phyloP scores from a whole-genome alignment of 2,888 invertebrate genomes.

The Flexamia atlantica region DNA sequence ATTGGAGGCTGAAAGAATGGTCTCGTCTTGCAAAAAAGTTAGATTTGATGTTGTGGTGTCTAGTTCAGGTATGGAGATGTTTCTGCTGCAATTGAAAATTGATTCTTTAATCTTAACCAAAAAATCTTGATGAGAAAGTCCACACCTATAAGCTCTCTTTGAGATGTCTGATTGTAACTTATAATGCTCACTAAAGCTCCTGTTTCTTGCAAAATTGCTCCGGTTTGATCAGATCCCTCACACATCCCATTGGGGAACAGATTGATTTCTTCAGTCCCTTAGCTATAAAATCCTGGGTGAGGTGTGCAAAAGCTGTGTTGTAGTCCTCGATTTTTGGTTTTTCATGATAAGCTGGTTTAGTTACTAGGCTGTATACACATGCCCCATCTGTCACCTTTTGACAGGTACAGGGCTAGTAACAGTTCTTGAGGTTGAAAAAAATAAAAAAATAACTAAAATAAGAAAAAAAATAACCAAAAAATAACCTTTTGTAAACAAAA shows the following conservation, averaged over 20 bases:
- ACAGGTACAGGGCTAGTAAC: too few species aligned
- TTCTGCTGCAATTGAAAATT: neutral
- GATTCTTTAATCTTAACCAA: neutral
- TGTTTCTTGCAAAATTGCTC: neutral
- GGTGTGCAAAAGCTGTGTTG: neutral
- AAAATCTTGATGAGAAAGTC: neutral
- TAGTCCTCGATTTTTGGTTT: neutral
- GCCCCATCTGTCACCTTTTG: neutral
- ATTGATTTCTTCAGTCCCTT: slow-evolving; percentile 13
- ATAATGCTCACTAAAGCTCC: neutral
- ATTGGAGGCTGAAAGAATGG: too few species aligned
- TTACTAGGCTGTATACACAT: neutral
- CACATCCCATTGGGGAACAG: slow-evolving; percentile 27
- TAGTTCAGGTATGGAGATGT: neutral
- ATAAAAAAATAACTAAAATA: too few species aligned
- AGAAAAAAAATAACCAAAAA: too few species aligned
- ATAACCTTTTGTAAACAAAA: too few species aligned
- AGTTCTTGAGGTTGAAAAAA: too few species aligned
- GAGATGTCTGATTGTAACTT: neutral
- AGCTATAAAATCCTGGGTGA: neutral
- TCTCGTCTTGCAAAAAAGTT: neutral
- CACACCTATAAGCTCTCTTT: neutral
- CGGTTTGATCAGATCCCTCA: neutral
- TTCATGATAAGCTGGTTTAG: neutral
- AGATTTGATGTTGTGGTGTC: neutral